Conservation (phyloP, 2,888 invertebrate species). For the Watsonalla binaria region DNA sequence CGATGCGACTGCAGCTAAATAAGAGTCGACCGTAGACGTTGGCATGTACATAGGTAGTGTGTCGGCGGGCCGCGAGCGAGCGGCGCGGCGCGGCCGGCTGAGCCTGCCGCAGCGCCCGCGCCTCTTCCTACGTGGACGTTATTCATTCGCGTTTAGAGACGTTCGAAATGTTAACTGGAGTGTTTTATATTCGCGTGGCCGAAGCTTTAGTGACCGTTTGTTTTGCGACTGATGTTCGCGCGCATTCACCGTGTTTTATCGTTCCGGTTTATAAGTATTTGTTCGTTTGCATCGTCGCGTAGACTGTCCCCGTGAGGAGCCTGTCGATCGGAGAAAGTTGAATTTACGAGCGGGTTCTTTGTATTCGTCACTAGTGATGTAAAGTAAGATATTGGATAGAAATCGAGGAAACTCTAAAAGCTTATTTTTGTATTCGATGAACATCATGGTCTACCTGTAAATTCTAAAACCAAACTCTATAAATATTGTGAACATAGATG, state of each 20-base stretch:
- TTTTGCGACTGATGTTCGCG: conserved; percentile 71
- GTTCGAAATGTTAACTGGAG: conserved; percentile 61
- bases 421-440: conserved; percentile 78
- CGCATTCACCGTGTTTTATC: conserved; percentile 54
- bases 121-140: conserved; percentile 48
- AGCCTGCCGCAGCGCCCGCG: conserved; percentile 39
- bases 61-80: conserved; percentile 47
- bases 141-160: conserved; percentile 57
- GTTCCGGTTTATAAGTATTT: conserved; percentile 49
- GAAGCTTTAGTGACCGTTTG: conserved; percentile 71
- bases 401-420: conserved; percentile 73
- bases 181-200: conserved; percentile 72
- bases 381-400: conserved; percentile 69
- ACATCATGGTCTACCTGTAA: conserved; percentile 69
- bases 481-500: conserved; percentile 39
- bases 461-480: conserved; percentile 60
- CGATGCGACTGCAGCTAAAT: background rate
- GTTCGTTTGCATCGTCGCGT: conserved; percentile 46
- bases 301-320: conserved; percentile 49
- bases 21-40: conserved; percentile 31
- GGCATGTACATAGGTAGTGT: conserved; percentile 46
- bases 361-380: conserved; percentile 68
- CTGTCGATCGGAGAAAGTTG: conserved; percentile 56
- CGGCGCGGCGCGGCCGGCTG: conserved; percentile 43
- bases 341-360: conserved; percentile 64